These are phyloP conservation scores for Protomyctophum bolini DNA, from an alignment of 2,113 vertebrate genomes.

Conservation along the genomic window DNA sequence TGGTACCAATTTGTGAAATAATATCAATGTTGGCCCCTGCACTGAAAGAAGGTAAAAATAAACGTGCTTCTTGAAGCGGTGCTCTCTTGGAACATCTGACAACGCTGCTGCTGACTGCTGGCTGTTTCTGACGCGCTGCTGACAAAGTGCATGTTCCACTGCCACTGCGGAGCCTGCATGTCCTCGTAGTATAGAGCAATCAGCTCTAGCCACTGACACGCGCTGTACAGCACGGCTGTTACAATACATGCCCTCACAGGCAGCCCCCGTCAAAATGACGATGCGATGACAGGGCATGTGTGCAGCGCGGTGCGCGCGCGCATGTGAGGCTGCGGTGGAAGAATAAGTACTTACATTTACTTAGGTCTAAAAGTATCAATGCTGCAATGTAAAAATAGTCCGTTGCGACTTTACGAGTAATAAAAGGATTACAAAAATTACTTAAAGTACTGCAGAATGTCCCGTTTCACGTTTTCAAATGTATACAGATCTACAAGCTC, in stretches of 20 bases:
- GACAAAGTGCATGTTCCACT: slow-evolving; percentile 49
- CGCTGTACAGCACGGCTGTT: slow-evolving; percentile 14
- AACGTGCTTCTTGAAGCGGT: slow-evolving; percentile 19
- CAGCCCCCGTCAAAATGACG: slow-evolving; percentile 51
- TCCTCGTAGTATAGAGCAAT: slow-evolving; percentile 44
- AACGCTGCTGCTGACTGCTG: slow-evolving; percentile 49
- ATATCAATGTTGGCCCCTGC: too few species aligned
- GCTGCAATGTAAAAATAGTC: too few species aligned
- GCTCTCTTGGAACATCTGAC: slow-evolving; percentile 34
- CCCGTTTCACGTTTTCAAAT: too few species aligned
- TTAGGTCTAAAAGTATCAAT: too few species aligned
- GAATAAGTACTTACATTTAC: too few species aligned
- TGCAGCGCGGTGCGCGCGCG: too few species aligned
- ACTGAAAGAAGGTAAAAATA: slow-evolving; percentile 5
- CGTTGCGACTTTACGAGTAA: too few species aligned
- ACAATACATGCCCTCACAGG: slow-evolving; percentile 25
- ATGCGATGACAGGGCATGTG: slow-evolving; percentile 30
- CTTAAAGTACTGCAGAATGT: too few species aligned
- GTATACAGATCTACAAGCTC: too few species aligned
- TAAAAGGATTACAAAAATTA: too few species aligned
- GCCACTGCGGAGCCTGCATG: slow-evolving; percentile 15
- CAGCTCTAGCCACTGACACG: slow-evolving; percentile 52
- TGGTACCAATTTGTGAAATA: too few species aligned
- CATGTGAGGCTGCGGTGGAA: too few species aligned
- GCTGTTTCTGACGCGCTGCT: slow-evolving; percentile 47